Conservation (phyloP, 2,797 vertebrate genomes). For the Sebastes iracundus region DNA sequence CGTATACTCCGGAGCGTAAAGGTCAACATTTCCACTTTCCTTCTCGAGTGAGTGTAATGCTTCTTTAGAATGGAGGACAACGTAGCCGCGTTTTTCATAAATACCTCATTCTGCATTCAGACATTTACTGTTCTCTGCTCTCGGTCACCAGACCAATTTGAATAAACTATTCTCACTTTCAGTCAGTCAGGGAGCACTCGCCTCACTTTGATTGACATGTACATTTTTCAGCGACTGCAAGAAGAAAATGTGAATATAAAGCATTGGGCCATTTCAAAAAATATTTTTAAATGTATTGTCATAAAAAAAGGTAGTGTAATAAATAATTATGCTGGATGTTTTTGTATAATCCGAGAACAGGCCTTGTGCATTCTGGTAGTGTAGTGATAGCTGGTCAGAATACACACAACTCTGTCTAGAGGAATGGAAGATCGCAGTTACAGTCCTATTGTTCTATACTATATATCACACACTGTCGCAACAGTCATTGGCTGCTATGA, state of each 20-base stretch:
- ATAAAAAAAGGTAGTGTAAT: constrained; percentile 8
- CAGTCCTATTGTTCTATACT: neutral
- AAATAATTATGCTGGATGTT: constrained; percentile 1
- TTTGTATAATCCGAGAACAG: neutral
- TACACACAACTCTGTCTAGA: neutral
- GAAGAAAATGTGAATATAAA: constrained; percentile 47
- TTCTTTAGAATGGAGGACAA: constrained; percentile 92
- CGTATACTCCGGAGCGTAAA: constrained; percentile 88
- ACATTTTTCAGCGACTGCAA: constrained; percentile 74
- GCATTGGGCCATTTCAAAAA: constrained; percentile 15
- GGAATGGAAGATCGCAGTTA: neutral
- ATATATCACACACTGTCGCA: neutral
- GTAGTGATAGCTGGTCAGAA: neutral
- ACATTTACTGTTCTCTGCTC: constrained; percentile 84
- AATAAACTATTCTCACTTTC: constrained; percentile 89
- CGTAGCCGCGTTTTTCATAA: constrained; percentile 84
- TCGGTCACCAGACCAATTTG: constrained; percentile 84
- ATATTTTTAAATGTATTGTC: neutral
- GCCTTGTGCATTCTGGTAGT: neutral
- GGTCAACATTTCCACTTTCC: constrained; percentile 94
- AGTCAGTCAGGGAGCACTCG: constrained; percentile 81
- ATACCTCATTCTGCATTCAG: constrained; percentile 93
- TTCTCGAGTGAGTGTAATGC: constrained; percentile 87
- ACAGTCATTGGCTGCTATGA: neutral
- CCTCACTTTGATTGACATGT: constrained; percentile 88